These are phyloP conservation scores for Acrobasis repandana DNA, from an alignment of 2,888 invertebrate species.

Conservation along the genomic window DNA sequence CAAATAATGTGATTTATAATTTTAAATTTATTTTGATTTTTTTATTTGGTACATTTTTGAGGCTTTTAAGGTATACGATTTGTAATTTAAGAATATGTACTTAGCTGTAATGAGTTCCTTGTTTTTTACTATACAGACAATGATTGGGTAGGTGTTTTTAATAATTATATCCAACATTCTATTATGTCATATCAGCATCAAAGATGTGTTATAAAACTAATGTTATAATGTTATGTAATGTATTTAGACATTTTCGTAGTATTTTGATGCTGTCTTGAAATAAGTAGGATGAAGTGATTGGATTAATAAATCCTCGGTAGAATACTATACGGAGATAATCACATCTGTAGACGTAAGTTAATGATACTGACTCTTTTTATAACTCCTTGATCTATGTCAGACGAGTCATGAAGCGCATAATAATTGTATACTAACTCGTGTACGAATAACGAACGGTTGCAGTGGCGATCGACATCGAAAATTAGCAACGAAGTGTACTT, in stretches of 20 bases:
- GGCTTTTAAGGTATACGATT: constrained; percentile 82
- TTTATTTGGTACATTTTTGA: constrained; percentile 71
- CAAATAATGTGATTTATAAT: constrained; percentile 63
- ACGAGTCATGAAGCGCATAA: constrained; percentile 34
- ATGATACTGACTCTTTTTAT: constrained; percentile 32
- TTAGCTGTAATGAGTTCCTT: constrained; percentile 79
- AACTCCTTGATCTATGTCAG: constrained; percentile 27
- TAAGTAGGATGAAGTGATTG: constrained; percentile 27
- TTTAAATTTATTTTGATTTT: constrained; percentile 58
- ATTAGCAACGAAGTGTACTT: constrained; percentile 78
- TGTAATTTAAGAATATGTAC: constrained; percentile 78
- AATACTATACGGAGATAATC: constrained; percentile 13
- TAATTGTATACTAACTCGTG: constrained; percentile 45
- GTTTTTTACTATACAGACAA: constrained; percentile 51
- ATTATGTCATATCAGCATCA: constrained; percentile 44
- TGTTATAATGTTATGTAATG: constrained; percentile 47
- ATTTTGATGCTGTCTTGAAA: constrained; percentile 31
- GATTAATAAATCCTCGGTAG: constrained; percentile 25
- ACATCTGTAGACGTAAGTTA: constrained; percentile 21
- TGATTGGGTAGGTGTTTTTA: constrained; percentile 58
- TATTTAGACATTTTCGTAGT: constrained; percentile 38
- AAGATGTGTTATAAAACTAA: constrained; percentile 41
- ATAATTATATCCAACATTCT: constrained; percentile 40
- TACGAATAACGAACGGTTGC: constrained; percentile 34
- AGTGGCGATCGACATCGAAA: constrained; percentile 60